These are phyloP conservation scores for Pseudochirops corinnae DNA, from an alignment of 2,797 vertebrate genomes.

Conservation along the genomic window DNA sequence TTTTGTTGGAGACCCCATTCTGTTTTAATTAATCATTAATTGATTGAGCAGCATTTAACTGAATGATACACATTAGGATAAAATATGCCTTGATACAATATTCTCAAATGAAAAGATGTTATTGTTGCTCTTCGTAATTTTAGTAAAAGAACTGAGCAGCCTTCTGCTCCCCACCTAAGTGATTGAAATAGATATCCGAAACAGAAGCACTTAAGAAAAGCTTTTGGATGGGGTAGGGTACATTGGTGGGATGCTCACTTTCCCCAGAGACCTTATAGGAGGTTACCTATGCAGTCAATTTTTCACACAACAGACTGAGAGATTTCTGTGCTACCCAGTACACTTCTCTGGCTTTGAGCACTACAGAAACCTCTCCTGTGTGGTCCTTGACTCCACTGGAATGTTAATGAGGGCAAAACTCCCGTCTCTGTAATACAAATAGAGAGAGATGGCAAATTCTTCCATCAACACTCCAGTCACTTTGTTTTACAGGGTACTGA, in stretches of 20 bases:
- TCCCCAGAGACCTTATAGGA: background rate
- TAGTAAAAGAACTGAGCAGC: background rate
- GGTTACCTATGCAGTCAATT: background rate
- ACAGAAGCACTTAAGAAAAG: background rate
- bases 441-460: slow-evolving; percentile 66
- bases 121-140: background rate
- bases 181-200: background rate
- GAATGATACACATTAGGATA: background rate
- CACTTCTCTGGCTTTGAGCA: background rate
- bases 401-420: slow-evolving; percentile 67
- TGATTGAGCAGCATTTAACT: background rate
- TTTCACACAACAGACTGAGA: background rate
- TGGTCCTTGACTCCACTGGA: slow-evolving; percentile 34
- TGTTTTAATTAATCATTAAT: background rate
- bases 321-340: background rate
- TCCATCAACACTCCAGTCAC: slow-evolving; percentile 77
- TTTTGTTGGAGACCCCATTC: background rate
- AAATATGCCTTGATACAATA: background rate
- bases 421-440: slow-evolving; percentile 54
- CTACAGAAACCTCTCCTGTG: slow-evolving; percentile 18
- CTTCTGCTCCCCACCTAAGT: background rate
- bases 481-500: slow-evolving; percentile 82
- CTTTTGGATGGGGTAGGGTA: background rate
- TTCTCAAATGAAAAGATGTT: background rate
- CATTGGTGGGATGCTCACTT: background rate